Percentiles rank a stretch among this genome's conserved stretches.
Evolutionary conservation across 2,113 vertebrate genomes (phyloP).

Genomic region (Zosterops japonicus): DNA sequence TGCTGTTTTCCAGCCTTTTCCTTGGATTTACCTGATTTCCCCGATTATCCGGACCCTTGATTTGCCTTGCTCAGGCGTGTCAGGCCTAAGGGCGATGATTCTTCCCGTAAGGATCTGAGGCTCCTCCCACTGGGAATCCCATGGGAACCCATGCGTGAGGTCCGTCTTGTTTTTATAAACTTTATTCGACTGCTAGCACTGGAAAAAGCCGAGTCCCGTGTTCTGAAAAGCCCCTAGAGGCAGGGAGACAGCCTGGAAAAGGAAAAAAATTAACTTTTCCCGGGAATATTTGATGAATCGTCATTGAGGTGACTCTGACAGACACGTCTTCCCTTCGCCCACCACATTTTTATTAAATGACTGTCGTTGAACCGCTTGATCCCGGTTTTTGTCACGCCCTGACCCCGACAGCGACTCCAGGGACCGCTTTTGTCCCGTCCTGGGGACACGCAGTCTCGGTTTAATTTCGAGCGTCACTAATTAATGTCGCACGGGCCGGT

Average conservation of each 20-base stretch:
- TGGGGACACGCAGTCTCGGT: not conserved
- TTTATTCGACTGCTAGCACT: not conserved
- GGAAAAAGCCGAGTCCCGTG: not conserved
- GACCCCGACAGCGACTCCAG: not conserved
- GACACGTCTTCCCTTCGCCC: not conserved
- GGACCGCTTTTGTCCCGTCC: not conserved
- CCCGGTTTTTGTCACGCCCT: not conserved
- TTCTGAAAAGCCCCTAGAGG: not conserved
- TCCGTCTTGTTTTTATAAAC: not conserved
- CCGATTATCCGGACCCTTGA: no score
- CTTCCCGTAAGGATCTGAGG: not conserved
- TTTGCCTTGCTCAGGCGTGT: not conserved
- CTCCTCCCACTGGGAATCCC: not conserved
- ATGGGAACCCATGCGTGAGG: not conserved
- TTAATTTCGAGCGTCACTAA: not conserved
- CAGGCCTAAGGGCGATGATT: rapidly evolving
- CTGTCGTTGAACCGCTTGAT: not conserved
- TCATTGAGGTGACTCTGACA: not conserved
- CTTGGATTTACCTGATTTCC: not conserved
- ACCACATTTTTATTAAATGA: not conserved
- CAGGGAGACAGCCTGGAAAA: not conserved
- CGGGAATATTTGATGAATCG: not conserved
- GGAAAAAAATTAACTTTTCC: not conserved
- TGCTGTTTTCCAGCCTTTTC: not conserved
- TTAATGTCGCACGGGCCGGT: not conserved